Base-by-base conservation (phyloP, 1,140 invertebrate species). In the Mesaphorura yosii region DNA sequence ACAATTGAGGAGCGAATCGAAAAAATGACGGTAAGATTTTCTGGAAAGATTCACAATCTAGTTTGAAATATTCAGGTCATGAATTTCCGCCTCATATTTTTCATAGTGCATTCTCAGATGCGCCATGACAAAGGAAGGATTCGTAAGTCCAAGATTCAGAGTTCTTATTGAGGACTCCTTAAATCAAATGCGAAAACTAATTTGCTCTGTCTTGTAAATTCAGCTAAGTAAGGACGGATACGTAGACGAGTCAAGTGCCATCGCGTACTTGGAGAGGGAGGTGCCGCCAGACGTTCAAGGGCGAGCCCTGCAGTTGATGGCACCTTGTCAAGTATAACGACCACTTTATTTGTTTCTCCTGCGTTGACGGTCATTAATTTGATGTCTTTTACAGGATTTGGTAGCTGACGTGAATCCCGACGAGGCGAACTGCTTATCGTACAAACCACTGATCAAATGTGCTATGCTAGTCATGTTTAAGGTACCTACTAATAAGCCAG, bases 21-120 rank as follows among this genome's bases (percentile, higher is more conserved):
- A 5, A 48, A 34, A 22, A 34, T 48, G 29, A 10, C 17, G 15
- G 46, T 48, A 48, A 48, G 46, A 5, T 5, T 26, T 7, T 46
- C 20, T 20, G 7, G 7, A 12, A 17, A 41, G 22, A 12, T 41
- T 20, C 19, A 41, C 7, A 20, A 41, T 20, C 40, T 12, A 31
- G 20, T 15, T 31, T 15, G 25, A 48, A 48, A 17, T 26, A n/a
- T 27, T 25, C 31, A 34, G n/a, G 10, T 34, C 31, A 10, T 10
- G n/a, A 46, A 26, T 25, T 46, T 12, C 19, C 22, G 23, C 19
- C 7, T 17, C 15, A 12, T 25, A 26, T 23, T 20, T 48, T 10
- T 48, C 31, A 34, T n/a, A 48, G 46, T 48, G 46, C 23, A 22
- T 48, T 22, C 28, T 48, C 5, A 23, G 19, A 7, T 48, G 46